Conservation (phyloP, 2,888 invertebrate genomes). For the Peribatodes rhomboidaria region DNA sequence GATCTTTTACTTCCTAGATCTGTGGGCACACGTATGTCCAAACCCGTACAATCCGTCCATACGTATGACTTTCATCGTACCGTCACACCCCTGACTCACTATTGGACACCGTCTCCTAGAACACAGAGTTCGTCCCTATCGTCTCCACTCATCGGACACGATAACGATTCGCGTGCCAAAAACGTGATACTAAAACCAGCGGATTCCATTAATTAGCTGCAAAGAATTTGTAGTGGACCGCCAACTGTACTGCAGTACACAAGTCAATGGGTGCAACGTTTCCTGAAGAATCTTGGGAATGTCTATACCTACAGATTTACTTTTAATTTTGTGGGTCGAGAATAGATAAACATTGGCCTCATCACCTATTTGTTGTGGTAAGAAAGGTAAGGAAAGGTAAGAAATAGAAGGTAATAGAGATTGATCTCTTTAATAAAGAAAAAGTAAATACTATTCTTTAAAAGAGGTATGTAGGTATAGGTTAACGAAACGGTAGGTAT, state of each 20-base stretch:
- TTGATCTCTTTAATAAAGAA: background rate
- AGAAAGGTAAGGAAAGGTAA: background rate
- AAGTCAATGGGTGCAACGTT: constrained; percentile 42
- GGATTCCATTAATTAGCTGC: constrained; percentile 29
- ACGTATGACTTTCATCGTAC: too few relatives aligned
- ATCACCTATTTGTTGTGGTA: constrained; percentile 3
- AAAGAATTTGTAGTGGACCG: constrained; percentile 34
- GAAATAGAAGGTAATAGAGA: constrained; percentile 3
- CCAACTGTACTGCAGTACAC: constrained; percentile 36
- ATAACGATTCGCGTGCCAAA: constrained; percentile 38
- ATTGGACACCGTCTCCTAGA: constrained; percentile 4
- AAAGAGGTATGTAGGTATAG: too few relatives aligned
- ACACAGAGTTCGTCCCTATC: constrained; percentile 16
- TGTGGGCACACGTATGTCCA: too few relatives aligned
- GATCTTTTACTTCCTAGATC: too few relatives aligned
- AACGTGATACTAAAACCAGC: constrained; percentile 40
- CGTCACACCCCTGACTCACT: background rate
- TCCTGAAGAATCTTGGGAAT: constrained; percentile 37
- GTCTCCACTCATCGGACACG: constrained; percentile 30
- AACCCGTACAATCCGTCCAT: too few relatives aligned
- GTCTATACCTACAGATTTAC: background rate
- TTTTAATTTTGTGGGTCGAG: constrained; percentile 11
- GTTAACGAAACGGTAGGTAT: too few relatives aligned
- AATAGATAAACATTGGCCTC: constrained; percentile 2
- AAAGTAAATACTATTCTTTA: too few relatives aligned